Evolutionary conservation across 1,140 invertebrate genomes (phyloP), one percentile per base, ranked within the genome.

Genomic region (Homalodisca vitripennis): DNA sequence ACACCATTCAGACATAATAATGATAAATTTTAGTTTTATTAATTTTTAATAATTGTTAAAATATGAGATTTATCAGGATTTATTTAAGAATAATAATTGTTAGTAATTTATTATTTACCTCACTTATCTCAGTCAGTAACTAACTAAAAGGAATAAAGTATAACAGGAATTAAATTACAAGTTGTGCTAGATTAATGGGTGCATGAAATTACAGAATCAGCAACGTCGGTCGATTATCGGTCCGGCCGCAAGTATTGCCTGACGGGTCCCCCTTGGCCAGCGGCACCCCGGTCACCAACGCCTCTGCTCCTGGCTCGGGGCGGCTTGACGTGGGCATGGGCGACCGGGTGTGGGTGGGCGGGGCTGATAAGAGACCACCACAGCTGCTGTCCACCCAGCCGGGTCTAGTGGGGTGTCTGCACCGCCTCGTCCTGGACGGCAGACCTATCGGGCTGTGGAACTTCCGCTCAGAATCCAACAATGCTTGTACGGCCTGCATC

Each of bases 391-490:
- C 60, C 31, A 78, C 53, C 17, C 77, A 72, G 67, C 71, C 70
- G 20, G 88, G 86, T 0, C 78, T 90, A 3, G 83, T 86, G 24
- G 93, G 91, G 0, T 95, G 94, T 68, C 82, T 97, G 3, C 86
- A 94, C 78, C 86, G 92, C 71, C 80, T 96, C 0, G 83, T 84
- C 69, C 80, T 94, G 0, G 92, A 97, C 79, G 89, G 88, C 3
- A 84, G 87, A 31, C 87, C 84, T 0, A 80, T 98, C 53, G 95
- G 95, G 0, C 81, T 98, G 0, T 98, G 93, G 92, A 93, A 97
- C 79, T 98, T 96, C 77, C 81, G 83, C 31, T 84, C 87, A 68
- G 78, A 83, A 29, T 78, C 80, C n/a, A 84, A 86, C 71, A 83
- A 83, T 68, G 86, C 86, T 6, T 98, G 95, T 75, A 83, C 82